These are phyloP conservation scores for Mus minutoides DNA, from an alignment of 2,797 vertebrate genomes.

Conservation along the genomic window DNA sequence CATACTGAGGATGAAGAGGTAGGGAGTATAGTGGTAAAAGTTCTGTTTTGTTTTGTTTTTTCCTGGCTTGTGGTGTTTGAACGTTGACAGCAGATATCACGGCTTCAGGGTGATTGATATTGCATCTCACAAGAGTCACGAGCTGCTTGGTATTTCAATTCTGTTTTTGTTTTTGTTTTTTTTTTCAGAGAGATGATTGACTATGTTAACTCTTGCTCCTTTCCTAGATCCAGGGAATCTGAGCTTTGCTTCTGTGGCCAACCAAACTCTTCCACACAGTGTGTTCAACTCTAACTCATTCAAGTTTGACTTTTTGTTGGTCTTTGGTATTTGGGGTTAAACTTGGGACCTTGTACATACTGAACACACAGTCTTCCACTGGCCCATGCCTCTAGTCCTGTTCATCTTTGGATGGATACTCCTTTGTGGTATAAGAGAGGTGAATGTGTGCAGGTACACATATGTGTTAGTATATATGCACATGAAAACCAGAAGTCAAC, in stretches of 20 bases:
- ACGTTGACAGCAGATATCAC: not conserved
- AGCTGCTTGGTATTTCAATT: not conserved
- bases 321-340: not conserved
- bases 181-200: not conserved
- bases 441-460: not conserved
- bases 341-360: not conserved
- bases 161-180: not conserved
- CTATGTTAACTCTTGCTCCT: constrained; percentile 41
- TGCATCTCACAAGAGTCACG: not conserved
- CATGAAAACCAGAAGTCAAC: not conserved
- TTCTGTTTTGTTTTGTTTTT: not conserved
- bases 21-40: not conserved
- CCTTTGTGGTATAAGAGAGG: not conserved
- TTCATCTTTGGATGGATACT: not conserved
- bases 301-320: not conserved
- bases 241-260: constrained; percentile 28
- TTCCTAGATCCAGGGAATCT: not conserved
- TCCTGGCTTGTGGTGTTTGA: not conserved
- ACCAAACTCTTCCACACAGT: not conserved
- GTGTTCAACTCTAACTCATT: not conserved
- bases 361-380: not conserved
- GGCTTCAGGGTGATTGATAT: not conserved
- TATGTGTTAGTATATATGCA: not conserved
- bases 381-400: not conserved
- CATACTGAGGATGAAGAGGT: not conserved